A percentile compares a stretch with the other conserved stretches of the same genome.
Evolutionary conservation across 2,113 vertebrate species (phyloP).

Genomic region (Sinocyclocheilus grahami): DNA sequence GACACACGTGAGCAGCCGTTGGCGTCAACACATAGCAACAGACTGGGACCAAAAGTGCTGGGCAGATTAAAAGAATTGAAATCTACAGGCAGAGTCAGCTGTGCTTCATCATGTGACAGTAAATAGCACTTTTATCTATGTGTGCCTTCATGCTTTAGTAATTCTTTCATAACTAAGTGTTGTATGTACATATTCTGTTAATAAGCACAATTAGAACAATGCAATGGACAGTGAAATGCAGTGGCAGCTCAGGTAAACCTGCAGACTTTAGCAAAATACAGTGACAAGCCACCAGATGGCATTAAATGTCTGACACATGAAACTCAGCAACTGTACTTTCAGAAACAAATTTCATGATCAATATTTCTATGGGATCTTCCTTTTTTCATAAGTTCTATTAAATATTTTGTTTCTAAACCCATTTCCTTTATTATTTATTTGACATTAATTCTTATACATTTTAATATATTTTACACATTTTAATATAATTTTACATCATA

Average conservation of each 20-base stretch:
- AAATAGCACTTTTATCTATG: conserved; percentile 1
- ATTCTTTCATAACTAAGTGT: background rate
- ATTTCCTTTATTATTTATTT: background rate
- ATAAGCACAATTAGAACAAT: background rate
- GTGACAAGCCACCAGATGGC: conserved; percentile 32
- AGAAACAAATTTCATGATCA: background rate
- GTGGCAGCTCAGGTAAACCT: background rate
- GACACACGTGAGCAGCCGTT: conserved; percentile 43
- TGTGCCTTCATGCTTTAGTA: background rate
- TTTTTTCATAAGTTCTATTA: background rate
- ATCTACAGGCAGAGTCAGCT: conserved; percentile 51
- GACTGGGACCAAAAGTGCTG: conserved; percentile 60
- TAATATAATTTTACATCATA: background rate
- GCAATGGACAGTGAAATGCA: background rate
- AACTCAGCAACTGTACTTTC: background rate
- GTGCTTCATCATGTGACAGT: background rate
- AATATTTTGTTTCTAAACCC: background rate
- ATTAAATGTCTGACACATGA: conserved; percentile 16
- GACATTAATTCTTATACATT: too few species aligned
- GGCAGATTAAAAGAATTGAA: conserved; percentile 64
- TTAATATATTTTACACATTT: background rate
- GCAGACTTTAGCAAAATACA: background rate
- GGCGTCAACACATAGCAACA: conserved; percentile 50
- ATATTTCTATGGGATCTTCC: background rate
- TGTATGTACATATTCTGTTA: background rate